Evolutionary conservation across 2,888 invertebrate genomes (phyloP).

Genomic region (Monoplex corrugatus): DNA sequence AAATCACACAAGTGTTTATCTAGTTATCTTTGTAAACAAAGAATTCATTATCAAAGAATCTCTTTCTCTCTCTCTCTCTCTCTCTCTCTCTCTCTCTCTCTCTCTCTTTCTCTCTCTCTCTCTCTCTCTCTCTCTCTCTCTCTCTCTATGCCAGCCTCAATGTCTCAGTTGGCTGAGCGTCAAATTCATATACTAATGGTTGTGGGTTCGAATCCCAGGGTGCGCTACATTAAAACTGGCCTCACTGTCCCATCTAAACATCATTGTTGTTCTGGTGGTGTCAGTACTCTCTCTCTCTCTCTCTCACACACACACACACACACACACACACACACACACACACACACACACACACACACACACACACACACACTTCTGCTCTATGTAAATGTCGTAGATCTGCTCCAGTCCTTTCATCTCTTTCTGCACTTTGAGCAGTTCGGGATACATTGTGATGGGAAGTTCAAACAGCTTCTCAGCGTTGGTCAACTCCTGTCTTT

Average conservation of each 20-base stretch:
- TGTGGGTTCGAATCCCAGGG: too few relatives aligned
- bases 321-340: background rate
- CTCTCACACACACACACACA: background rate
- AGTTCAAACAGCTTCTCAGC: slow-evolving; percentile 94
- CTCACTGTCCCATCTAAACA: too few relatives aligned
- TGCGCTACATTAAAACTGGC: too few relatives aligned
- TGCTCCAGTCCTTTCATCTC: slow-evolving; percentile 85
- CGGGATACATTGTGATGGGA: slow-evolving; percentile 91
- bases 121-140: background rate
- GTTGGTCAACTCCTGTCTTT: slow-evolving; percentile 85
- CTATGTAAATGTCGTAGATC: slow-evolving; percentile 90
- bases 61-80: background rate
- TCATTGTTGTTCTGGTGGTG: too few relatives aligned
- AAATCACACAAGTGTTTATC: too few relatives aligned
- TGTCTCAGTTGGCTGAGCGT: background rate
- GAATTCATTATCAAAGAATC: background rate
- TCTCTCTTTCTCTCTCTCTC: background rate
- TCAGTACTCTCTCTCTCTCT: background rate
- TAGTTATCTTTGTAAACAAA: too few relatives aligned
- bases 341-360: background rate
- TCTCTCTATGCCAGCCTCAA: background rate
- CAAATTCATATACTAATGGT: too few relatives aligned
- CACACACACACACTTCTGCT: slow-evolving; percentile 84
- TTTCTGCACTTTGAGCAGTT: slow-evolving; percentile 84
- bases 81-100: background rate